Conservation (phyloP, 2,113 vertebrate species). For the Talpa occidentalis region DNA sequence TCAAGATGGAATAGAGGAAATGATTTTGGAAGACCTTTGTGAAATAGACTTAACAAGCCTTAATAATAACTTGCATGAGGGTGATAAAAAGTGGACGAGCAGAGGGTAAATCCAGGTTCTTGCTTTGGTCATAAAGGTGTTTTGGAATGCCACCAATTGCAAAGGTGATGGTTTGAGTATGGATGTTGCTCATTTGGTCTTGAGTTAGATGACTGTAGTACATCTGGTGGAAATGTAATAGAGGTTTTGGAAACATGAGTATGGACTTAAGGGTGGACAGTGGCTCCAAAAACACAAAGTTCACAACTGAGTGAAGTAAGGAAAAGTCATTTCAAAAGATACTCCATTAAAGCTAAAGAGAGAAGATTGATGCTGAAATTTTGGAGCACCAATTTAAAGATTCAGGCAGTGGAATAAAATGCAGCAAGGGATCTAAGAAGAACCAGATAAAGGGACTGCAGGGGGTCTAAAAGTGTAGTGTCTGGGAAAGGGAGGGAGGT, state of each 20-base stretch:
- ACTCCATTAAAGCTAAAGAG: background rate
- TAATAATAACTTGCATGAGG: background rate
- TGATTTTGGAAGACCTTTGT: background rate
- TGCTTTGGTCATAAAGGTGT: background rate
- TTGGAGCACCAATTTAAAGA: background rate
- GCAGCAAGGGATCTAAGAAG: background rate
- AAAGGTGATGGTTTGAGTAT: background rate
- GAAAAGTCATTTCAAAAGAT: constrained; percentile 16
- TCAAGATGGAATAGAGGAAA: background rate
- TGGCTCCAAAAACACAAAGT: background rate
- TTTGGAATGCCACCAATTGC: background rate
- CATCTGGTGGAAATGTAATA: background rate
- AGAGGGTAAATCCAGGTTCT: background rate
- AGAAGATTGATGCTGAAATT: background rate
- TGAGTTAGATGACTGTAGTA: background rate
- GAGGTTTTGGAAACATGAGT: background rate
- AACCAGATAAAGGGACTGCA: background rate
- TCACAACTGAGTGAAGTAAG: background rate
- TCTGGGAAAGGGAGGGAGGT: background rate
- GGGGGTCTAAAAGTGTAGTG: too few relatives aligned
- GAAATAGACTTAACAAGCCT: background rate
- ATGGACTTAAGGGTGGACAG: background rate
- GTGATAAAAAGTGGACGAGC: background rate
- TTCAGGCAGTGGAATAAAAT: background rate
- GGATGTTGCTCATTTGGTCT: background rate